Conservation (phyloP, 2,888 invertebrate genomes). For the Tipula unca region DNA sequence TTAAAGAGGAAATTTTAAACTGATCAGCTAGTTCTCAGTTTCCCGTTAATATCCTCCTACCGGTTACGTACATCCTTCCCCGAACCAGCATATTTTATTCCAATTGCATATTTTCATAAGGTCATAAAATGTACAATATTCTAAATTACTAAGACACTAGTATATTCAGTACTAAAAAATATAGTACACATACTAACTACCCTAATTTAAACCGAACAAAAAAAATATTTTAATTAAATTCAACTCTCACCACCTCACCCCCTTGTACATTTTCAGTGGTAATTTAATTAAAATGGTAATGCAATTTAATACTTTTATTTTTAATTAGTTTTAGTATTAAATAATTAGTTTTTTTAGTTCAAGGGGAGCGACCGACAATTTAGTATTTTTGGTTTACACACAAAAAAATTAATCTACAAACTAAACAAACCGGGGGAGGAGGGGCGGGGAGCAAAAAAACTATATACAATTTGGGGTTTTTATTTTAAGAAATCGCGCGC, state of each 20-base stretch:
- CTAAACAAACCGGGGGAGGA: background rate
- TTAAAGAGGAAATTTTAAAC: background rate
- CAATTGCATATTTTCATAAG: background rate
- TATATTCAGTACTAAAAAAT: background rate
- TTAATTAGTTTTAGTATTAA: background rate
- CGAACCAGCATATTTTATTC: background rate
- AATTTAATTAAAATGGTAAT: conserved; percentile 14
- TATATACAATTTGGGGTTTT: background rate
- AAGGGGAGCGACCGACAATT: background rate
- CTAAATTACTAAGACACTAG: background rate
- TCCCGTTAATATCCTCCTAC: background rate
- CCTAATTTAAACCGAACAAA: background rate
- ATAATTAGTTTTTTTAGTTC: background rate
- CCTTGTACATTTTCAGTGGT: background rate
- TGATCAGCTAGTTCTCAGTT: background rate
- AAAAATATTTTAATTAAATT: background rate
- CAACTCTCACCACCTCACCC: background rate
- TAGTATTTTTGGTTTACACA: background rate
- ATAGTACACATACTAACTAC: background rate
- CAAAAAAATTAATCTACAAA: background rate
- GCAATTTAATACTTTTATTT: background rate
- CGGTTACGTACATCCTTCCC: background rate
- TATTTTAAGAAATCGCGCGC: background rate
- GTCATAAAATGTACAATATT: background rate
- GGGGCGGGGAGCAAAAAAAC: background rate